These are phyloP conservation scores for Eulithis testata DNA, from an alignment of 2,888 invertebrate species.

Conservation along the genomic window DNA sequence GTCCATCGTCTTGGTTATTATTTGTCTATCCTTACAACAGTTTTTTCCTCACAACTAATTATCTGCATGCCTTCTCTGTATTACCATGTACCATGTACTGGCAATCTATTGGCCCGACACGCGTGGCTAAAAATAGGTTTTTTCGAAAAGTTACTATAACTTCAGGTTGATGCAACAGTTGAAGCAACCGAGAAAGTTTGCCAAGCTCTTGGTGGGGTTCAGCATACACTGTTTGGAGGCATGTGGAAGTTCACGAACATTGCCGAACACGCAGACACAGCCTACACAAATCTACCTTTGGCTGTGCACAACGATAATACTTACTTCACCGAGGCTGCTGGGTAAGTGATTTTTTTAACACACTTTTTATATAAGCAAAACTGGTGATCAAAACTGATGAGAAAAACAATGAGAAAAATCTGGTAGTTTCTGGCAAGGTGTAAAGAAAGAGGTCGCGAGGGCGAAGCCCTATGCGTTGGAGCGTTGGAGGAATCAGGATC, in stretches of 20 bases:
- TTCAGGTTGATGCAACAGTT: slow-evolving; percentile 75
- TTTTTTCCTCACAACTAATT: too few relatives aligned
- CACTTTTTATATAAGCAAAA: too few relatives aligned
- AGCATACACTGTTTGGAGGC: slow-evolving; percentile 89
- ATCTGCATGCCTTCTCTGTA: too few relatives aligned
- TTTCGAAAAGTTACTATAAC: neutral
- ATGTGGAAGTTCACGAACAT: slow-evolving; percentile 88
- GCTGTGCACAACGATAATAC: slow-evolving; percentile 92
- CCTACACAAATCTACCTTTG: slow-evolving; percentile 88
- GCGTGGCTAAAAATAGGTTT: neutral
- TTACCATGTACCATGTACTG: neutral
- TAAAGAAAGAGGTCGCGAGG: too few relatives aligned
- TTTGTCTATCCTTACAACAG: too few relatives aligned
- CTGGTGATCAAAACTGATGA: too few relatives aligned
- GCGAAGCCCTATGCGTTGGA: too few relatives aligned
- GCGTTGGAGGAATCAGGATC: too few relatives aligned
- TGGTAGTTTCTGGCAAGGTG: too few relatives aligned
- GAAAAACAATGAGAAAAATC: too few relatives aligned
- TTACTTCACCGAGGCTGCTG: slow-evolving; percentile 90
- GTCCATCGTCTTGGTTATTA: too few relatives aligned
- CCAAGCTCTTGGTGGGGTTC: slow-evolving; percentile 85
- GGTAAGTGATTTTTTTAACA: slow-evolving; percentile 67
- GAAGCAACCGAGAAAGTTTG: slow-evolving; percentile 82
- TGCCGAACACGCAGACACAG: slow-evolving; percentile 87
- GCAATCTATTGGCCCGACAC: too few relatives aligned